Evolutionary conservation across 2,888 invertebrate genomes (phyloP), one percentile per base, ranked within the genome.

Genomic region (Apomyelois bistriatella): DNA sequence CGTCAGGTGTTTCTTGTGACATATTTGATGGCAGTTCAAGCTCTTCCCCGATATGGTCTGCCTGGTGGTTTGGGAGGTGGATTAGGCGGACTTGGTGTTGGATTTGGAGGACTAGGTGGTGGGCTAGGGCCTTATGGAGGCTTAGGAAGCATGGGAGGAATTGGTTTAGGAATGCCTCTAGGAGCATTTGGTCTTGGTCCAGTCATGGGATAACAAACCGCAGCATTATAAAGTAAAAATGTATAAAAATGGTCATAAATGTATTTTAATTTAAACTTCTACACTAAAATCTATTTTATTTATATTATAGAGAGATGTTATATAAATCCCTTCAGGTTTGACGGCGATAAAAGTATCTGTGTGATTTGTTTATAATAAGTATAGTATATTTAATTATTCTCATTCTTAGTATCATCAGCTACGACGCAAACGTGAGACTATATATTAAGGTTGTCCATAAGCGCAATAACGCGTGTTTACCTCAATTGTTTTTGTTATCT

Each of bases 1-100:
- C n/a, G n/a, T n/a, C 40, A 50, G 49, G 16, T 50, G 4, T 50
- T 50, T 8, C 13, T 50, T 8, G 13, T 40, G 16, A 12, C 49
- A n/a, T 40, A 15, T 40, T 50, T 50, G 3, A 16, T 40, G 5
- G 30, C 16, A 28, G 49, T 30, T 30, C 40, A 40, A 41, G 49
- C 49, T 32, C 32, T 16, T 37, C 36, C 37, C 8, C 22, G 10
- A 40, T n/a, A 4, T 17, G 35, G 37, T 1, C 13, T 49, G 12
- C 12, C 12, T 22, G 7, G 48, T 7, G 48, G 48, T 5, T 22
- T 22, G 12, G 43, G 48, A 17, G 48, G 10, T 13, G 43, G 43
- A n/a, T 9, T 46, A 15, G 32, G 46, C 0, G 10, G 16, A 12
- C 8, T 30, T 2, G 30, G 30, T 16, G 47, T 35, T 35, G 40